These are phyloP conservation scores for Phalera bucephala DNA, from an alignment of 2,888 invertebrate genomes.

Conservation along the genomic window DNA sequence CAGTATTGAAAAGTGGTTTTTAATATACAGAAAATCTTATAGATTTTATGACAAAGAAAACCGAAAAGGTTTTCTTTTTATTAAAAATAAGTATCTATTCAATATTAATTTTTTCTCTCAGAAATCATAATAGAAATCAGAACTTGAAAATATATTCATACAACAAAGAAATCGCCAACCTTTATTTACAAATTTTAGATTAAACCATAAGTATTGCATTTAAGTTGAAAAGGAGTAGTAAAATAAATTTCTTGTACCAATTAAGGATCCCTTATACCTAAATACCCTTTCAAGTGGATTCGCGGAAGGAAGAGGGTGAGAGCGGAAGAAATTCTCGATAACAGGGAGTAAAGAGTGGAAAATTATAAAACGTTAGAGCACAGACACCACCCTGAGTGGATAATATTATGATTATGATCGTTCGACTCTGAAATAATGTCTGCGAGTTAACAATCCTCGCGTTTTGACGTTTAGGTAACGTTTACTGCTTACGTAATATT, in stretches of 20 bases:
- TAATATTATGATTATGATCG: conserved; percentile 54
- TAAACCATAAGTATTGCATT: conserved; percentile 35
- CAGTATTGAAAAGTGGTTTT: too few species aligned
- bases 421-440: conserved; percentile 40
- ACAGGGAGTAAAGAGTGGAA: conserved; percentile 67
- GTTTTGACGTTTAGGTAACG: not conserved
- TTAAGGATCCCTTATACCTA: conserved; percentile 73
- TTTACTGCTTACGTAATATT: conserved; percentile 19
- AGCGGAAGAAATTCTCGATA: conserved; percentile 76
- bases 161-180: too few species aligned
- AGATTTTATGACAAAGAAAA: too few species aligned
- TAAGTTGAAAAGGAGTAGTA: conserved; percentile 50
- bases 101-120: too few species aligned
- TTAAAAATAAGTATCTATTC: too few species aligned
- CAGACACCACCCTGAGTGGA: conserved; percentile 54
- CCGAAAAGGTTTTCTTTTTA: too few species aligned
- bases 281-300: conserved; percentile 72
- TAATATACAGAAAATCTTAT: too few species aligned
- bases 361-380: conserved; percentile 69
- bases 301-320: conserved; percentile 70
- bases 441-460: conserved; percentile 13
- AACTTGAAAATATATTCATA: too few species aligned
- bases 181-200: conserved; percentile 22
- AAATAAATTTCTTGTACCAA: conserved; percentile 72
- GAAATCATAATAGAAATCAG: too few species aligned